Evolutionary conservation across 2,113 vertebrate species (phyloP), one percentile per base, ranked within the genome.

Genomic region (Anas platyrhynchos): DNA sequence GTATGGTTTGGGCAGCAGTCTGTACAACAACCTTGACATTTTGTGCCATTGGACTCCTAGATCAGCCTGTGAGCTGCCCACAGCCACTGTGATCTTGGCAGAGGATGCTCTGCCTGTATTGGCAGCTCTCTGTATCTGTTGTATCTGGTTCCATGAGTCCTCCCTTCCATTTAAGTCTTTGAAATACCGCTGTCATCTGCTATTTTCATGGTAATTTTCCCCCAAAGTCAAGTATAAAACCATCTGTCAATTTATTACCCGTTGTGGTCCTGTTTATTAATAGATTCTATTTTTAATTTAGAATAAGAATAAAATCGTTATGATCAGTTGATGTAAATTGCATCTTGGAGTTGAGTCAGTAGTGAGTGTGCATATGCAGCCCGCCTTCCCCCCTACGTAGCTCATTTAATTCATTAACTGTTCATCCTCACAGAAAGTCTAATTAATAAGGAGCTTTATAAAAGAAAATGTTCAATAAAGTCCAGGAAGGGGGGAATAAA

Each of bases 251-350:
- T 87, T 95, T 94, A 79, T 95, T 91, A 56, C 80, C 85, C 86
- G 59, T 90, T 91, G 77, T 94, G 94, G 88, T 94, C 90, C 71
- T 92, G 71, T 74, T 94, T 95, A 97, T 95, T 95, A 95, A 95
- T 94, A 96, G 95, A 91, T 63, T 88, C 89, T 95, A 88, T 91
- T 96, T 95, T 94, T 93, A 65, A 29, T 88, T 84, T 52, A 72
- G 86, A 78, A 91, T 58, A 72, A 56, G 61, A 93, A 71, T 74
- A 54, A 59, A 86, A 83, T 88, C 76, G 43, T 95, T 68, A 58
- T 59, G 88, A 91, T 96, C 83, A 80, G 50, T 93, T 83, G 83
- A 77, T 87, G 46, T 66, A 85, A 97, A 96, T 89, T 82, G 54
- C 58, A 13, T 68, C 74, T 95, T 94, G 80, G 85, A 82, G 56